Percentiles rank a stretch among this genome's conserved stretches.
phyloP scores from a whole-genome alignment of 2,113 vertebrate genomes.

The Muntiacus reevesi region DNA sequence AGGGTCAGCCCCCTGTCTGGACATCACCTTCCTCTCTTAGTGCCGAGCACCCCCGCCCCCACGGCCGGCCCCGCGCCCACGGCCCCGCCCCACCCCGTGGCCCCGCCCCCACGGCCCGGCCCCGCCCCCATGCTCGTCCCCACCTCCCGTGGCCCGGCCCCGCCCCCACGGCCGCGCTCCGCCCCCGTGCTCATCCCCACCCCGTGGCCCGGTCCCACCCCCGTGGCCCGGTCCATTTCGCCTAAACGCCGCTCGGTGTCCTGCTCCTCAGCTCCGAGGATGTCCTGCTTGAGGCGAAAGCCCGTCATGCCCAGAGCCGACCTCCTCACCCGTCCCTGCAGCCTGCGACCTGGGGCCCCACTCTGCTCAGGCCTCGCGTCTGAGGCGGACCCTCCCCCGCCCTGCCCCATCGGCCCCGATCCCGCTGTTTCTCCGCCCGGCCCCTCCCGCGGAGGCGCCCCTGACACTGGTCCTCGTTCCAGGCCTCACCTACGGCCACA shows the following conservation, averaged over 20 bases:
- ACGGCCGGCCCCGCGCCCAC: rapidly evolving
- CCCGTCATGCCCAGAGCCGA: background rate
- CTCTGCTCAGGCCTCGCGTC: background rate
- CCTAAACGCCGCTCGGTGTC: background rate
- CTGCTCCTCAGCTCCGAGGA: background rate
- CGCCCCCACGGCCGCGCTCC: too few species aligned
- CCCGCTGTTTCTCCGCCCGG: background rate
- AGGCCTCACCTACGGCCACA: background rate
- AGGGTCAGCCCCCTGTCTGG: background rate
- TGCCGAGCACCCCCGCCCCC: rapidly evolving
- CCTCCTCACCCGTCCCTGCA: background rate
- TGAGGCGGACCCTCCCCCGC: rapidly evolving
- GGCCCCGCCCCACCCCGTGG: background rate
- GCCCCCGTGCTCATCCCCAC: too few species aligned
- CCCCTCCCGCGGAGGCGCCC: background rate
- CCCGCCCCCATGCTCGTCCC: rapidly evolving
- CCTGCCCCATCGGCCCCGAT: background rate
- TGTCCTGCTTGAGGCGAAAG: background rate
- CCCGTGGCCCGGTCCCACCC: too few species aligned
- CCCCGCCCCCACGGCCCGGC: rapidly evolving
- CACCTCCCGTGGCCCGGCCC: rapidly evolving
- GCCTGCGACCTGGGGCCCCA: too few species aligned
- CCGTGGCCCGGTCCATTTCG: background rate
- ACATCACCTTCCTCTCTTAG: background rate
- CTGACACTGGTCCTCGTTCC: background rate